Percentiles rank a stretch among this genome's conserved stretches.
Conservation (phyloP, 2,113 vertebrate species). For the Pelodiscus sinensis region DNA sequence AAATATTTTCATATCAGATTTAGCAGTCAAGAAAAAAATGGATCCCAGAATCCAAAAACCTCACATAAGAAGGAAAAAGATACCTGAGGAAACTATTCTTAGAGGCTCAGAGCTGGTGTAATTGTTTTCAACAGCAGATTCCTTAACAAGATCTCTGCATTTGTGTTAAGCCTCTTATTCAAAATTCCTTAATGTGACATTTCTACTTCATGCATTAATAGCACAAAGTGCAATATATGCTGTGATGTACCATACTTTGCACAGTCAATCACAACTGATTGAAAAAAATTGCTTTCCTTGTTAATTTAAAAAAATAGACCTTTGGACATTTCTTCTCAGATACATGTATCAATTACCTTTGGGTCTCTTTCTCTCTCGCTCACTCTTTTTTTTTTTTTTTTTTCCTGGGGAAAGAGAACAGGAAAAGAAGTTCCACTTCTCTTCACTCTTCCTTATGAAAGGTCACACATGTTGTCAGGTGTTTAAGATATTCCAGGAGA, state of each 20-base stretch:
- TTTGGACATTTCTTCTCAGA: not conserved
- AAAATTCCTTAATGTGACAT: not conserved
- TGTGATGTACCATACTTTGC: not conserved
- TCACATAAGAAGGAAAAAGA: constrained; percentile 30
- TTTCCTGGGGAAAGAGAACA: not conserved
- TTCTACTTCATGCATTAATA: not conserved
- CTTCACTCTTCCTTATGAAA: constrained; percentile 35
- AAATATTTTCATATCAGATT: constrained; percentile 19
- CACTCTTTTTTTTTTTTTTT: not conserved
- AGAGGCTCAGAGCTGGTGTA: not conserved
- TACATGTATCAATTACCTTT: not conserved
- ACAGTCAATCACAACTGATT: not conserved
- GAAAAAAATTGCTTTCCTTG: not conserved
- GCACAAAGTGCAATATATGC: not conserved
- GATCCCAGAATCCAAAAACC: constrained; percentile 44
- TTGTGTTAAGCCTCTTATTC: not conserved
- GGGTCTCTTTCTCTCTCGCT: not conserved
- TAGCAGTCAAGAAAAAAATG: constrained; percentile 35
- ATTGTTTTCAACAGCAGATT: constrained; percentile 19
- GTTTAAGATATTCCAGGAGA: constrained; percentile 46
- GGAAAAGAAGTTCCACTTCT: not conserved
- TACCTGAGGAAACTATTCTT: not conserved
- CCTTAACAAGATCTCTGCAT: not conserved
- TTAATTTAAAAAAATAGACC: not conserved
- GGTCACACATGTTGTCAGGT: constrained; percentile 37